These are phyloP conservation scores for Pampus argenteus DNA, from an alignment of 2,797 vertebrate species.

Conservation along the genomic window DNA sequence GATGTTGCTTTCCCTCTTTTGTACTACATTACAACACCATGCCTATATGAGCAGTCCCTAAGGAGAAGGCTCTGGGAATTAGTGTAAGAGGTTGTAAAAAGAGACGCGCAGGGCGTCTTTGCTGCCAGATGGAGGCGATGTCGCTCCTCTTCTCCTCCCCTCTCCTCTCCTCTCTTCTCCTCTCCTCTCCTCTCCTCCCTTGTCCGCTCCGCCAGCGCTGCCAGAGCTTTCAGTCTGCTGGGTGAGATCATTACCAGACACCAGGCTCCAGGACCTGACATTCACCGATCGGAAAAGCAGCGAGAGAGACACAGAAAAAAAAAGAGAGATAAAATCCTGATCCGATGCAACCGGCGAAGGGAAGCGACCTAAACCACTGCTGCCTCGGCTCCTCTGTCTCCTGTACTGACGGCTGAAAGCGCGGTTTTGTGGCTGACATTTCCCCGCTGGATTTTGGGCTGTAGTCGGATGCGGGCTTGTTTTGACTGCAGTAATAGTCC, in stretches of 20 bases:
- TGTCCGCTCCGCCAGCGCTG: too few relatives aligned
- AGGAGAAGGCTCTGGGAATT: conserved; percentile 47
- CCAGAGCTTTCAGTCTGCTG: conserved; percentile 77
- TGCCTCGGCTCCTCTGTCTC: conserved; percentile 45
- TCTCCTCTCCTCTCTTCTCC: conserved; percentile 25
- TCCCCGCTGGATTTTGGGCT: conserved; percentile 74
- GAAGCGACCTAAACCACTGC: conserved; percentile 52
- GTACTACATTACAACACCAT: conserved; percentile 27
- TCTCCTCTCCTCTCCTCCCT: conserved; percentile 39
- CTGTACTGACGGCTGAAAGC: conserved; percentile 49
- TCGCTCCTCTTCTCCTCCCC: conserved; percentile 73
- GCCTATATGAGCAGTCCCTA: conserved; percentile 40
- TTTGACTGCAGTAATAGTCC: conserved; percentile 84
- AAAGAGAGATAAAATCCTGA: conserved; percentile 39
- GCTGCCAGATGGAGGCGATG: conserved; percentile 84
- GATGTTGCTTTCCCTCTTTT: conserved; percentile 39
- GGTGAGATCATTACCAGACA: conserved; percentile 86
- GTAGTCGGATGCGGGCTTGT: conserved; percentile 80
- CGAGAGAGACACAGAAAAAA: conserved; percentile 35
- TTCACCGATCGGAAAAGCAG: conserved; percentile 77
- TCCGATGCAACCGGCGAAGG: conserved; percentile 55
- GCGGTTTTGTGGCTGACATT: conserved; percentile 69
- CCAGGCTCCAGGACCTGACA: conserved; percentile 83
- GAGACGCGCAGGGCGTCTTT: conserved; percentile 48
- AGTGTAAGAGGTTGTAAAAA: conserved; percentile 34